Evolutionary conservation across 2,113 vertebrate genomes (phyloP).

Genomic region (Paracanthobrama guichenoti): DNA sequence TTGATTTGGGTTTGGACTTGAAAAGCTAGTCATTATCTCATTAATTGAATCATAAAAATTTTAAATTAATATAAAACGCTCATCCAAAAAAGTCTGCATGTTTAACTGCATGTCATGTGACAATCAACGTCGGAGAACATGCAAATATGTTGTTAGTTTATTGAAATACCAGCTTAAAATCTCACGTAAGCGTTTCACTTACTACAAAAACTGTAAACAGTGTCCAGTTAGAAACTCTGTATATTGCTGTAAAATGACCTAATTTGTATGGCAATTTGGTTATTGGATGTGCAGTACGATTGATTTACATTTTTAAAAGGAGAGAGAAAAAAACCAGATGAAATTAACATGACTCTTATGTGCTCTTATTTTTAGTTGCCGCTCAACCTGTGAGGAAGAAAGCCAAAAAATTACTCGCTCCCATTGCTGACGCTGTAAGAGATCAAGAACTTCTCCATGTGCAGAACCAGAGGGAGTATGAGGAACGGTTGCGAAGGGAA

Average conservation of each 20-base stretch:
- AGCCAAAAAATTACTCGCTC: neutral
- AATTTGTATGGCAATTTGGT: too few species aligned
- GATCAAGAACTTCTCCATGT: neutral
- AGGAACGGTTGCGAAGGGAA: slow-evolving; percentile 1
- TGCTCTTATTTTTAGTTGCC: neutral
- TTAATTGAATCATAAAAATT: neutral
- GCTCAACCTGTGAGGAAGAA: neutral
- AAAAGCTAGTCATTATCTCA: neutral
- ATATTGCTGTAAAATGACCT: too few species aligned
- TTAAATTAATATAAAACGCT: neutral
- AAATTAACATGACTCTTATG: neutral
- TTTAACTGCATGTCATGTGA: neutral
- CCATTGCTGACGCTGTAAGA: neutral
- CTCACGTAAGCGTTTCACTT: too few species aligned
- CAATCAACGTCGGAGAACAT: neutral
- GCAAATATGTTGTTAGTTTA: neutral
- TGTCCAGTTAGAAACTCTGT: too few species aligned
- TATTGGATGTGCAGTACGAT: too few species aligned
- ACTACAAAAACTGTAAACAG: too few species aligned
- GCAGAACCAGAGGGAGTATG: slow-evolving; percentile 18
- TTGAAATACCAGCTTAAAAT: neutral
- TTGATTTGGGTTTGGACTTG: neutral
- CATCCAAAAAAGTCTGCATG: neutral
- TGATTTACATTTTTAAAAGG: too few species aligned
- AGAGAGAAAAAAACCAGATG: neutral